Base-by-base conservation (phyloP, 2,113 vertebrate genomes). In the Ophthalmotilapia sp. region DNA sequence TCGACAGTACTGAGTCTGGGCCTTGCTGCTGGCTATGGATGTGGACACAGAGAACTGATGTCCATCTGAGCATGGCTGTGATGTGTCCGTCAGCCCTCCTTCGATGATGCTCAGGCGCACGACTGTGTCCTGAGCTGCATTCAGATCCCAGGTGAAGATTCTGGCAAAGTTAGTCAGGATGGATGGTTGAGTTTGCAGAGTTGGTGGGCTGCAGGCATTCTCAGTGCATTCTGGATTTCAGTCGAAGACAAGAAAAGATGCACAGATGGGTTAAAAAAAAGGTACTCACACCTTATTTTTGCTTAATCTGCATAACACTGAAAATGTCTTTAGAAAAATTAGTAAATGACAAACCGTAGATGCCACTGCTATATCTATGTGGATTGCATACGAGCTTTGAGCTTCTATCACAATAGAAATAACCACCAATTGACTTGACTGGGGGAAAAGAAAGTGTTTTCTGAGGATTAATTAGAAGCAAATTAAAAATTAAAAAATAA, bases 81-180 rank as follows among this genome's bases (percentile, higher is more conserved):
- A 79, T 1, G 96, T 84, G 93, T 97, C 96, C 6, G 62, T 90
- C 54, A 98, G 91, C 83, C 95, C 96, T 0, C 95, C 88, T 3
- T 40, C 17, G 1, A 95, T 89, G 88, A 98, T 96, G 21, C 91
- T 81, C 79, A 99, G 89, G 29, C 93, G 92, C 23, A 98, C 93
- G 1, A 95, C 91, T 0, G 93, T 95, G 73, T 96, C 96, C 40
- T 94, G 95, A 2, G 95, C 96, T 0, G 96, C 96, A 17, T 89
- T 96, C 81, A 98, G 87, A 0, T 97, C 88, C 97, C 97, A 98
- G 83, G 53, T 58, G 82, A 96, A 98, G 38, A 96, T 97, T 77
- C 95, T 96, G 84, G 96, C 94, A 87, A 98, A 95, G 42, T 85
- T 60, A 40, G 94, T 92, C 11, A 98, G 88, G n/a, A 90, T 49